Evolutionary conservation across 2,888 invertebrate species (phyloP), one percentile per base, ranked within the genome.

Genomic region (Taphrorychus bicolor): DNA sequence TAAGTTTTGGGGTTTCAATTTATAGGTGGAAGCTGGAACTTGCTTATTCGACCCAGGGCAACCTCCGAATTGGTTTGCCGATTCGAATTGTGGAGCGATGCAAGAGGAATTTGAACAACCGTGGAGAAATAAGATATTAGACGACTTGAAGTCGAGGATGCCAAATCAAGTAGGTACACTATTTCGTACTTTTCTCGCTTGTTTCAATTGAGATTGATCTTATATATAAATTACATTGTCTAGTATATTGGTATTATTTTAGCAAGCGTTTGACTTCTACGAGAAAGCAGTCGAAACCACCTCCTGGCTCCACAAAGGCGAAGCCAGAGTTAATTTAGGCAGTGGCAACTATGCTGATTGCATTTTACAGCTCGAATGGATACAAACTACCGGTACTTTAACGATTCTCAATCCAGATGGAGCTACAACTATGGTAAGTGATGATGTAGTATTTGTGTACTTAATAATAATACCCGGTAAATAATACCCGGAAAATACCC

Each of bases 261-360:
- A 70, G 62, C 49, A 56, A 5, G 41, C 57, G 56, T 71, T 68
- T 53, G 18, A 32, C 5, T 83, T 85, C 64, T 94, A 90, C 82
- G 91, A 91, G 75, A 86, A 89, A 76, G 94, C 94, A 21, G 87
- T 94, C 58, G 94, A 94, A 82, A 90, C 91, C 77, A 90, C 91
- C 18, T 94, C 94, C 0, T 95, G 95, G 94, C 87, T 92, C 0
- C 92, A 94, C 76, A 90, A 90, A 66, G 93, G 92, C 45, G 91
- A 94, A 81, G 91, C 91, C 0, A 87, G 92, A 75, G 77, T 80
- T 19, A 78, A 76, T 72, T 74, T 79, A 62, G 76, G 76, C 24
- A 60, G 71, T 0, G 62, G 74, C 14, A 84, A 84, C 64, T 88
- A 87, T 78, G 90, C 92, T 74, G 93, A 94, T 75, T 92, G 93